Percentiles rank a stretch among this genome's conserved stretches.
Evolutionary conservation across 1,140 invertebrate species (phyloP).

Genomic region (Sarcophaga peregrina): DNA sequence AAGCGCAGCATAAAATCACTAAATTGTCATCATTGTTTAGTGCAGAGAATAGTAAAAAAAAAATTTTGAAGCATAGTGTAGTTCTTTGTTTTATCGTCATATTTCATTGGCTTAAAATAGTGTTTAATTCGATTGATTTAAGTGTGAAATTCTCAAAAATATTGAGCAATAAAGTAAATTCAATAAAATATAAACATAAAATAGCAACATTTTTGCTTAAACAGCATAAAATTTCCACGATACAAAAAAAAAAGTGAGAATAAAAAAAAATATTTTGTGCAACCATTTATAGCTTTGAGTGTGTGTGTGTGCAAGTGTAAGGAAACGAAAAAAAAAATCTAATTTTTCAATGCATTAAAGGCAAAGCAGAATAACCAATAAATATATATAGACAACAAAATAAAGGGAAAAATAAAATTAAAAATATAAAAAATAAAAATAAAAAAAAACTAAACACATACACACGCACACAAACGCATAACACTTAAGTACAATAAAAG

Average conservation of each 20-base stretch:
- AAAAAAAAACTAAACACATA: neutral
- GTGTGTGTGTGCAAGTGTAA: neutral
- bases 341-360: constrained; percentile 5
- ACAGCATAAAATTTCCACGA: neutral
- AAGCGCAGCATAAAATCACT: neutral
- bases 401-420: neutral
- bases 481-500: neutral
- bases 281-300: neutral
- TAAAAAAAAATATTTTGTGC: neutral
- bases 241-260: neutral
- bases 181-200: neutral
- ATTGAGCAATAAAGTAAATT: neutral
- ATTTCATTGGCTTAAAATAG: constrained; percentile 6
- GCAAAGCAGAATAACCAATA: constrained; percentile 1
- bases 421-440: no score
- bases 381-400: constrained; percentile 2
- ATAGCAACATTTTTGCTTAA: neutral
- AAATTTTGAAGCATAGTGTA: neutral
- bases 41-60: constrained; percentile 1
- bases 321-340: constrained; percentile 6
- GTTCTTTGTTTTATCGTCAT: constrained; percentile 19
- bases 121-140: constrained; percentile 9
- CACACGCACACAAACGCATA: neutral
- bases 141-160: neutral
- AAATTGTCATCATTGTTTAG: neutral